Evolutionary conservation across 2,113 vertebrate species (phyloP).

Genomic region (Dicaeum eximium): DNA sequence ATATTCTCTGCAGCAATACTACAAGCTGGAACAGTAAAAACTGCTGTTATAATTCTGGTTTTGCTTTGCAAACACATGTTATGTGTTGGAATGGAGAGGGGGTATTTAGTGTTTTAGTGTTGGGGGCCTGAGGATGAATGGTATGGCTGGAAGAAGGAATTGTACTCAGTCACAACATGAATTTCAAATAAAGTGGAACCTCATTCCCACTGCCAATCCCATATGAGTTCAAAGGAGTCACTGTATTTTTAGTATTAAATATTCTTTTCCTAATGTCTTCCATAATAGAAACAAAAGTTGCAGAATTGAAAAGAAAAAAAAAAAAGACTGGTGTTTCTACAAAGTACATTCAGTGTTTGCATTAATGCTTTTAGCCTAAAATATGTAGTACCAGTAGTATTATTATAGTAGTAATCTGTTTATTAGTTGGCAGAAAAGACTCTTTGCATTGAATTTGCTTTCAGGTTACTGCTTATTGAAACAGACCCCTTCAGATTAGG

Average conservation of each 20-base stretch:
- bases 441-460: not conserved
- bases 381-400: not conserved
- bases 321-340: not conserved
- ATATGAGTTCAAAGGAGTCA: not conserved
- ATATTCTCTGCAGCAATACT: not conserved
- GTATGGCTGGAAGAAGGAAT: not conserved
- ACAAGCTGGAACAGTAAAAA: not conserved
- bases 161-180: not conserved
- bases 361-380: not conserved
- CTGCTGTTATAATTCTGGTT: not conserved
- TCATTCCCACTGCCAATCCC: not conserved
- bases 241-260: not conserved
- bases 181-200: not conserved
- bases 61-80: not conserved
- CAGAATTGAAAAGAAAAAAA: not conserved
- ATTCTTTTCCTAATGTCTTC: not conserved
- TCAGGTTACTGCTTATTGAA: not conserved
- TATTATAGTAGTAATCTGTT: not conserved
- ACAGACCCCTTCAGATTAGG: not conserved
- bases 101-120: not conserved
- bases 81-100: not conserved
- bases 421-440: not conserved
- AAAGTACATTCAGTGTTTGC: not conserved
- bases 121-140: not conserved
- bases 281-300: not conserved